Base-by-base conservation (phyloP, 2,797 vertebrate genomes). In the Aselliscus stoliczkanus region DNA sequence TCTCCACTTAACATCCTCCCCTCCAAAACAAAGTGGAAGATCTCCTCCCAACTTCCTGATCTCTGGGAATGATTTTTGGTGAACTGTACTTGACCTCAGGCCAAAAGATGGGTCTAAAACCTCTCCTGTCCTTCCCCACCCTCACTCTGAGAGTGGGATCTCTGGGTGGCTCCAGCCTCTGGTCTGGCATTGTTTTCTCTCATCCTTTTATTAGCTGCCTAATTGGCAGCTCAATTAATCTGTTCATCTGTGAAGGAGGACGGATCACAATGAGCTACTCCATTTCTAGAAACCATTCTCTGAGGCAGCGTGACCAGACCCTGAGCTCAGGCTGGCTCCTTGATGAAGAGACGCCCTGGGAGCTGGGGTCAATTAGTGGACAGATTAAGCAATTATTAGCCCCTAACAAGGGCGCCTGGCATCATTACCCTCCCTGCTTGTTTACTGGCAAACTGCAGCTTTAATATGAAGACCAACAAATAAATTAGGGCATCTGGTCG, bases 321-420 rank as follows among this genome's bases (percentile, higher is more conserved):
- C 98, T 97, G 97, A 96, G 96, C 1, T 1, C 98, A 96, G 97
- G 96, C 98, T 98, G 96, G 97, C 97, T 98, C 97, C 98, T 98
- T 56, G 98, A 98, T 98, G 97, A 98, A 98, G 97, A 95, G 97
- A 98, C 95, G 97, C 98, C 96, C 96, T 4, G 92, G 98, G 98
- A 98, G 97, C 98, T 94, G 94, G 98, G 98, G 98, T 99, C 98
- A 99, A 99, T 99, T 99, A 98, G 98, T 98, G 98, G 98, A 98
- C 98, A 98, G 98, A 99, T 99, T 98, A 99, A 98, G 98, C 97
- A 98, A 98, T 99, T 99, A 99, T 99, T 98, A 98, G 98, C 97
- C 97, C 98, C 98, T 99, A 99, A 99, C 98, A 98, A 99, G 98
- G 98, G 98, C 94, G 97, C 98, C 98, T 98, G 98, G 98, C 98